Conservation (phyloP, 2,113 vertebrate genomes). For the Vulpes lagopus region DNA sequence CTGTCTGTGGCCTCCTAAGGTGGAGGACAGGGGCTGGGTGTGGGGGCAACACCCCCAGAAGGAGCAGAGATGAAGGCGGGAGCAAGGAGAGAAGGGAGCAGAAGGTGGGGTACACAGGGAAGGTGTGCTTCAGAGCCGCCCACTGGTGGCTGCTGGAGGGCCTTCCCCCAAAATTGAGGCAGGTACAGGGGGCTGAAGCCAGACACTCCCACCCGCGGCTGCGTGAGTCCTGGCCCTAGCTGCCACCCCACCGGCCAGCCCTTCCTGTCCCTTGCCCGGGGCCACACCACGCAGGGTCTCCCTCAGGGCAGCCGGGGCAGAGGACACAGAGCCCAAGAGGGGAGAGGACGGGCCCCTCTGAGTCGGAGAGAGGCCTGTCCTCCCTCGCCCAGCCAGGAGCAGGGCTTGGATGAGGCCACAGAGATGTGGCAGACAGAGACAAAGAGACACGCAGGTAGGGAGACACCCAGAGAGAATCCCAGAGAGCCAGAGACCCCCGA, state of each 20-base stretch:
- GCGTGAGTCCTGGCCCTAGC: background rate
- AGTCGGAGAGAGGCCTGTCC: background rate
- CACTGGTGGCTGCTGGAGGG: background rate
- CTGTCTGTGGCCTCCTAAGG: background rate
- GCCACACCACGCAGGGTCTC: no score
- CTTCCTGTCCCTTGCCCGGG: no score
- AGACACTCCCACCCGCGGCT: fast-evolving
- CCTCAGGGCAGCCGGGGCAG: background rate
- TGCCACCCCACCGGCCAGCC: background rate
- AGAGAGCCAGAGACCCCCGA: fast-evolving
- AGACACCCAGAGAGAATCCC: background rate
- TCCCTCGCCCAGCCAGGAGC: background rate
- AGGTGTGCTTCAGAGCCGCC: background rate
- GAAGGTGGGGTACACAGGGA: background rate
- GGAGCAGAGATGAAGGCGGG: background rate
- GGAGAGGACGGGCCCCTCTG: background rate
- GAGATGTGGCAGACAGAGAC: background rate
- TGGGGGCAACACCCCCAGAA: no score
- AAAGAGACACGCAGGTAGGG: fast-evolving
- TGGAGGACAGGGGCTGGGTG: background rate
- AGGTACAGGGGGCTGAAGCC: background rate
- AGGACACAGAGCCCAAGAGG: background rate
- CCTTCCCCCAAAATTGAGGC: background rate
- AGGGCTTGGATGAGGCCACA: background rate
- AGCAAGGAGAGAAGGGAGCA: background rate